These are phyloP conservation scores for Caenorhabditis remanei DNA, from an alignment of 1,140 invertebrate species.

Conservation along the genomic window DNA sequence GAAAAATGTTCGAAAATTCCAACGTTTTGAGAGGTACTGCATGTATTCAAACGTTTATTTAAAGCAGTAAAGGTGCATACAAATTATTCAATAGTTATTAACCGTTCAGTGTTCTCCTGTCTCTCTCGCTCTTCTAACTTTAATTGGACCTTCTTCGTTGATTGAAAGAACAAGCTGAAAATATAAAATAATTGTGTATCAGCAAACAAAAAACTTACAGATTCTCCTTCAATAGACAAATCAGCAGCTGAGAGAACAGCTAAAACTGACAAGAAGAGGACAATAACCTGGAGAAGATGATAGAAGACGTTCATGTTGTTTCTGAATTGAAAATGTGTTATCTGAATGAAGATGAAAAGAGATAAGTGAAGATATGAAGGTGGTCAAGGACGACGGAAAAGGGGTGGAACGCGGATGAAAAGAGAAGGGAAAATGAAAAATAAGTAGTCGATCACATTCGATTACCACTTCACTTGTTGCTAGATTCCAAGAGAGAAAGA, in stretches of 20 bases:
- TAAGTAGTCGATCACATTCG: constrained; percentile 35
- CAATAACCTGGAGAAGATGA: background rate
- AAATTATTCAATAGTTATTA: background rate
- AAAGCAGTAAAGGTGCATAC: too few species aligned
- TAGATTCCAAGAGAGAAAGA: constrained; percentile 11
- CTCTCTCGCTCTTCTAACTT: constrained; percentile 47
- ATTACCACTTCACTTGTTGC: constrained; percentile 54
- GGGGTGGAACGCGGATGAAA: constrained; percentile 31
- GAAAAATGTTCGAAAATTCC: too few species aligned
- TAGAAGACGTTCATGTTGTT: constrained; percentile 6
- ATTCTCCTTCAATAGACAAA: constrained; percentile 36
- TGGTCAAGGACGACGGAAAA: constrained; percentile 45
- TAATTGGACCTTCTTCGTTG: constrained; percentile 39
- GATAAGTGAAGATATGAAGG: constrained; percentile 17
- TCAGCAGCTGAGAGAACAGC: constrained; percentile 12
- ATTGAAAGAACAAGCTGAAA: constrained; percentile 29
- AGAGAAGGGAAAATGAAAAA: constrained; percentile 14
- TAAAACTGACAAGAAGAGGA: background rate
- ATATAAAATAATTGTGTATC: background rate
- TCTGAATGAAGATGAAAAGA: background rate
- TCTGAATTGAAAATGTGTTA: background rate
- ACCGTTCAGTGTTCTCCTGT: constrained; percentile 29
- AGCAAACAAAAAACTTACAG: constrained; percentile 5
- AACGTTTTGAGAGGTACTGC: too few species aligned
- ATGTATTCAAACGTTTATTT: too few species aligned